Conservation (phyloP, 2,888 invertebrate species). For the Anthophora plumipes region DNA sequence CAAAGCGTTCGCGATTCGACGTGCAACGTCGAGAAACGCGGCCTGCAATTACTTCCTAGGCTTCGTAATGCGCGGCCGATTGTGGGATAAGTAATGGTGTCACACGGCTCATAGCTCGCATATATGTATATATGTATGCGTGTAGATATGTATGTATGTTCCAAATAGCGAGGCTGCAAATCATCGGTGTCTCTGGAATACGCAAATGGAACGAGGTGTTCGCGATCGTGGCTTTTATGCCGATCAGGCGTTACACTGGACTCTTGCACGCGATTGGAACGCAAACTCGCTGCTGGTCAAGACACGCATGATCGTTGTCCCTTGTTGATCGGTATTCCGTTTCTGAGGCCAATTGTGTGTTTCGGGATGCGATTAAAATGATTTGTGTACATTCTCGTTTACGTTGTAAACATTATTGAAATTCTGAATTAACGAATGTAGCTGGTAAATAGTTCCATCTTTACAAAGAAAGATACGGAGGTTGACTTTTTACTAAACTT, state of each 20-base stretch:
- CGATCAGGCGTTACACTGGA: slow-evolving; percentile 37
- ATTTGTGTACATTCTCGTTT: too few species aligned
- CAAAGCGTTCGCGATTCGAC: slow-evolving; percentile 59
- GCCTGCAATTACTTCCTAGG: slow-evolving; percentile 60
- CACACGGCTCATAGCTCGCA: slow-evolving; percentile 46
- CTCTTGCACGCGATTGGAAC: slow-evolving; percentile 28
- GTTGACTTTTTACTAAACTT: too few species aligned
- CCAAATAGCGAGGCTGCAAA: slow-evolving; percentile 61
- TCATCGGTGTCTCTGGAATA: slow-evolving; percentile 55
- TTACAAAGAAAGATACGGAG: too few species aligned
- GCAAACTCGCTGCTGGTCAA: slow-evolving; percentile 11
- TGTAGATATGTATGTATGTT: slow-evolving; percentile 16
- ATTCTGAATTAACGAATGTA: too few species aligned
- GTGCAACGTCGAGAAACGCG: slow-evolving; percentile 56
- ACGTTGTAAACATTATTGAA: too few species aligned
- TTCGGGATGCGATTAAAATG: not conserved
- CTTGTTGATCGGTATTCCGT: too few species aligned
- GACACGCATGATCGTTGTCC: not conserved
- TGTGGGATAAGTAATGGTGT: slow-evolving; percentile 63
- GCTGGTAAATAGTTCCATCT: too few species aligned
- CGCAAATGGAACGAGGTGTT: slow-evolving; percentile 33
- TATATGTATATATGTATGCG: slow-evolving; percentile 20
- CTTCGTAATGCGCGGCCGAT: slow-evolving; percentile 61
- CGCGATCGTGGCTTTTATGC: slow-evolving; percentile 44
- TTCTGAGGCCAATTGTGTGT: too few species aligned